Base-by-base conservation (phyloP, 2,797 vertebrate genomes). In the Micrastur ruficollis region DNA sequence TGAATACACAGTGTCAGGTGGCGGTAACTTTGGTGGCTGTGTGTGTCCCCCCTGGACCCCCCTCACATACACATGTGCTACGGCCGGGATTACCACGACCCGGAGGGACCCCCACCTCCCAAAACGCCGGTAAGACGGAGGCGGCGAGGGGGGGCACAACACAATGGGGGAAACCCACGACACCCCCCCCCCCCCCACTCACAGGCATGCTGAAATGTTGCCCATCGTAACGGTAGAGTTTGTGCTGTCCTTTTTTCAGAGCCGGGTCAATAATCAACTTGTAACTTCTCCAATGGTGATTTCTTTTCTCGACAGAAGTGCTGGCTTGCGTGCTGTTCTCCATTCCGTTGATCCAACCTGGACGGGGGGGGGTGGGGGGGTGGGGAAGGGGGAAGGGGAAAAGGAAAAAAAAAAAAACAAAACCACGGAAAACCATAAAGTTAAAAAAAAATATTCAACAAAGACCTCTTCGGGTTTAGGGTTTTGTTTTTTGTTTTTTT, bases 211-310 rank as follows among this genome's bases (percentile, higher is more conserved):
- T 99, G 97, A 99, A 99, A 97, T 99, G 98, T 96, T 99, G 99
- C 93, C 99, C 99, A 98, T 99, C 99, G 97, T 99, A 99, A 98
- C 99, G 99, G 93, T 99, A 99, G 92, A 99, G 98, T 97, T 99
- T 99, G 97, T 99, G 99, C 50, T 99, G 98, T 94, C 99, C 99
- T 98, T 99, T 99, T 97, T 99, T 99, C 96, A 99, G 98, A 97
- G 99, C 99, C 86, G 99, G 99, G 99, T 99, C 99, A 98, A 99
- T 99, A 95, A 99, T 99, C 99, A 99, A 99, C 99, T 99, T 99
- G 98, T 99, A 99, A 99, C 99, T 99, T 99, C 99, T 99, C 99
- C 99, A 99, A 98, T 99, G 99, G 98, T 99, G 99, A 98, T 98
- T 99, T 98, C 98, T 99, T 98, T 99, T 99, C 99, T 99, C 99